These are phyloP conservation scores for Agapornis canus DNA, from an alignment of 2,797 vertebrate species.

Conservation along the genomic window DNA sequence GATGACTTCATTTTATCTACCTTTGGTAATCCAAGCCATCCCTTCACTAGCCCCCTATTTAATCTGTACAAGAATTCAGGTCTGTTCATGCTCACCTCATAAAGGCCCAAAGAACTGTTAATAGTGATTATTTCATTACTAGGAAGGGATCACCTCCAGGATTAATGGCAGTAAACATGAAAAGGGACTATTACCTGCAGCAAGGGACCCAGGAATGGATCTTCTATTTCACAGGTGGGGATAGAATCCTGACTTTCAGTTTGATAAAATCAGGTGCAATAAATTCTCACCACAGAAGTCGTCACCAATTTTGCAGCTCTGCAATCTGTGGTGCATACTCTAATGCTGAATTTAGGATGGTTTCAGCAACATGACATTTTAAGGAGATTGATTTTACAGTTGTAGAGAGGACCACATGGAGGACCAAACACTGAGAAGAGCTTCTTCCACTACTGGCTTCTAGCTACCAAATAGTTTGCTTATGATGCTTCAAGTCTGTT, in stretches of 20 bases:
- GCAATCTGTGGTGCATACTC: neutral
- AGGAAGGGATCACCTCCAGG: too few species aligned
- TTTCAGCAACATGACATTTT: neutral
- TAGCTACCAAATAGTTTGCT: neutral
- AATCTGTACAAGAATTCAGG: neutral
- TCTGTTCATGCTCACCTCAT: neutral
- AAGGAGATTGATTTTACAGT: neutral
- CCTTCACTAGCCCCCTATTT: neutral
- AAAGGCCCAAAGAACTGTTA: neutral
- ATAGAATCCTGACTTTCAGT: neutral
- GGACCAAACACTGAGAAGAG: neutral
- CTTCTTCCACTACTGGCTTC: neutral
- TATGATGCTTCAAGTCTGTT: neutral
- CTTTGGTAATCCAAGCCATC: neutral
- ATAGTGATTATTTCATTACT: neutral
- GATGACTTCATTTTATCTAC: neutral
- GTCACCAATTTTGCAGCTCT: neutral
- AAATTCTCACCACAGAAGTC: neutral
- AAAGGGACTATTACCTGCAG: neutral
- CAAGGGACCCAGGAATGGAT: neutral
- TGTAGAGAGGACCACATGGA: neutral
- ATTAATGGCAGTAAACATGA: neutral
- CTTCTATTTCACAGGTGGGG: neutral
- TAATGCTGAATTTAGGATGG: rapidly evolving
- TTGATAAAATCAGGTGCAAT: neutral